These are phyloP conservation scores for Cerastis leucographa DNA, from an alignment of 2,888 invertebrate genomes.

Conservation along the genomic window DNA sequence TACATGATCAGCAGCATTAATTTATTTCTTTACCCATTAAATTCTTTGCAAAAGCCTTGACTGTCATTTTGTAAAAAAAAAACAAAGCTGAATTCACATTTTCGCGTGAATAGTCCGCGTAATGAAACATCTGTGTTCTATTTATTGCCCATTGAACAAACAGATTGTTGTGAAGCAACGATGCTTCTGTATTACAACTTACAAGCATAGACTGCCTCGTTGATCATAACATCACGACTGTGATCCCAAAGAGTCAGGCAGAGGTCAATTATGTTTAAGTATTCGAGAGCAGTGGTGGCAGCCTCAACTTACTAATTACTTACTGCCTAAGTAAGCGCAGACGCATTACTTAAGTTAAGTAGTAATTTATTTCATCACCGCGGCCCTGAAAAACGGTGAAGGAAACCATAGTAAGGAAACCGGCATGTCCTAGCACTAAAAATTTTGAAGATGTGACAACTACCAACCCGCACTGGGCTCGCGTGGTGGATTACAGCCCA, in stretches of 20 bases:
- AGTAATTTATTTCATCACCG: too few species aligned
- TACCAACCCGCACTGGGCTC: too few species aligned
- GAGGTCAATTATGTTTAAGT: neutral
- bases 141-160: neutral
- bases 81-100: neutral
- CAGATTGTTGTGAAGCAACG: neutral
- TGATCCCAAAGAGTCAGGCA: neutral
- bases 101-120: neutral
- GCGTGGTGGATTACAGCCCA: too few species aligned
- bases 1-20: neutral
- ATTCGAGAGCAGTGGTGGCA: too few species aligned
- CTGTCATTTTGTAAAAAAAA: neutral
- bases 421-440: too few species aligned
- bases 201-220: too few species aligned
- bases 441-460: too few species aligned
- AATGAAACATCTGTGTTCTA: conserved; percentile 39
- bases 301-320: too few species aligned
- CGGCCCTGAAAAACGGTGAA: too few species aligned
- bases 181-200: neutral
- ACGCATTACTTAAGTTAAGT: too few species aligned
- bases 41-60: neutral
- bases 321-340: too few species aligned
- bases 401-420: too few species aligned
- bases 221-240: neutral
- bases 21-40: neutral